Evolutionary conservation across 2,888 invertebrate species (phyloP).

Genomic region (Parasteatoda lunata): DNA sequence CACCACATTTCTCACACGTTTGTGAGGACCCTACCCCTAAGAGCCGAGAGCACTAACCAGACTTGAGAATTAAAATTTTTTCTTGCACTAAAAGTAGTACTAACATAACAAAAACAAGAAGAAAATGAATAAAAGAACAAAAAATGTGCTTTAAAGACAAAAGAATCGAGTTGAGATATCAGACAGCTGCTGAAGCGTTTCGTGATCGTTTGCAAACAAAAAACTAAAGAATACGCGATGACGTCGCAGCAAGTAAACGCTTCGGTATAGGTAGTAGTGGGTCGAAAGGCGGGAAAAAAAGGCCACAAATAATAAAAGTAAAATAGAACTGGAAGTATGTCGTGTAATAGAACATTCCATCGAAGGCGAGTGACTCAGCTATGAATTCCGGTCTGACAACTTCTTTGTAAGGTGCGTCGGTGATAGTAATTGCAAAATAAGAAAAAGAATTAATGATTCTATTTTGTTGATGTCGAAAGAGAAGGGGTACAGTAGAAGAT

Average conservation of each 20-base stretch:
- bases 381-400: conserved; percentile 3
- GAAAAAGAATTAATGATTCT: no score
- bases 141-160: background rate
- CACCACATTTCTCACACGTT: background rate
- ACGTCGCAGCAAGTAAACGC: background rate
- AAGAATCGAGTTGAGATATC: background rate
- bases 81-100: background rate
- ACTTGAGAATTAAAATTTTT: background rate
- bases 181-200: conserved; percentile 1
- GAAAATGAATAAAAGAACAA: conserved; percentile 1
- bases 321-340: background rate
- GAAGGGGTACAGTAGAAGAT: no score
- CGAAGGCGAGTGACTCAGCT: background rate
- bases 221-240: background rate
- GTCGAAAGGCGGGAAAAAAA: background rate
- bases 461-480: background rate
- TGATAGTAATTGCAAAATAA: background rate
- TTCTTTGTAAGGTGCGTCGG: background rate
- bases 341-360: conserved; percentile 1
- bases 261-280: background rate
- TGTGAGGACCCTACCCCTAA: background rate
- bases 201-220: background rate
- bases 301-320: background rate
- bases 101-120: background rate
- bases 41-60: background rate